These are phyloP conservation scores for Corbicula japonica DNA, from an alignment of 2,888 invertebrate species.

Conservation along the genomic window DNA sequence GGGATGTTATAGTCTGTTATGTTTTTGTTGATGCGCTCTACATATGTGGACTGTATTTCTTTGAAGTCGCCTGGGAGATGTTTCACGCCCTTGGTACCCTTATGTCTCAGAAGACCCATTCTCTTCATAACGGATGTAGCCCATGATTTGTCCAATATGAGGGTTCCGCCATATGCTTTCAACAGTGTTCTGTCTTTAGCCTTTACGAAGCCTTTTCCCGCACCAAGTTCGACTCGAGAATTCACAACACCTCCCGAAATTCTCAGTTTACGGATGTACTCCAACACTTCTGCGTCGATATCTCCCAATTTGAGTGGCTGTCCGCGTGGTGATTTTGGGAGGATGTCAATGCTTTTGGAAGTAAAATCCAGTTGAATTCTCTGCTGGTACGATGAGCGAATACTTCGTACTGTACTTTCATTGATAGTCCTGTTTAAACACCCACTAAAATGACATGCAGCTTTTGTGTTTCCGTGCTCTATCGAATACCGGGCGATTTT, in stretches of 20 bases:
- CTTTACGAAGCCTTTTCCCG: conserved; percentile 33
- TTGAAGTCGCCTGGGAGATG: conserved; percentile 31
- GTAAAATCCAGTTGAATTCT: too few relatives aligned
- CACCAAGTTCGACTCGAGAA: conserved; percentile 22
- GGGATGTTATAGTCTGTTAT: conserved; percentile 2
- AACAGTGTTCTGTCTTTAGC: conserved; percentile 25
- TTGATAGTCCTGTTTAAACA: conserved; percentile 26
- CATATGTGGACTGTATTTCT: conserved; percentile 2
- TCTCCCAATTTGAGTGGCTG: conserved; percentile 22
- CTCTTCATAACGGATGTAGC: conserved; percentile 30
- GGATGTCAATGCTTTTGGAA: too few relatives aligned
- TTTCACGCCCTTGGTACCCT: conserved; percentile 40
- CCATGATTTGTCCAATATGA: conserved; percentile 9
- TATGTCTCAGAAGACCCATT: conserved; percentile 18
- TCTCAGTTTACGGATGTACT: conserved; percentile 21
- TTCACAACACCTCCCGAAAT: conserved; percentile 32
- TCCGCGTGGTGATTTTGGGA: conserved; percentile 39
- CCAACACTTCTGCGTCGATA: conserved; percentile 26
- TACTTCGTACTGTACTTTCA: conserved; percentile 42
- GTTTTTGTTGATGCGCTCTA: background rate
- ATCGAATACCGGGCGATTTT: conserved; percentile 41
- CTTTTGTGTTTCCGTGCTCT: conserved; percentile 32
- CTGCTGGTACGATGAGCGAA: background rate
- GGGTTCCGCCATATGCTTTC: conserved; percentile 31
- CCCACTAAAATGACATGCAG: conserved; percentile 26